Evolutionary conservation across 2,797 vertebrate genomes (phyloP), one percentile per base, ranked within the genome.

Genomic region (Picus viridis): DNA sequence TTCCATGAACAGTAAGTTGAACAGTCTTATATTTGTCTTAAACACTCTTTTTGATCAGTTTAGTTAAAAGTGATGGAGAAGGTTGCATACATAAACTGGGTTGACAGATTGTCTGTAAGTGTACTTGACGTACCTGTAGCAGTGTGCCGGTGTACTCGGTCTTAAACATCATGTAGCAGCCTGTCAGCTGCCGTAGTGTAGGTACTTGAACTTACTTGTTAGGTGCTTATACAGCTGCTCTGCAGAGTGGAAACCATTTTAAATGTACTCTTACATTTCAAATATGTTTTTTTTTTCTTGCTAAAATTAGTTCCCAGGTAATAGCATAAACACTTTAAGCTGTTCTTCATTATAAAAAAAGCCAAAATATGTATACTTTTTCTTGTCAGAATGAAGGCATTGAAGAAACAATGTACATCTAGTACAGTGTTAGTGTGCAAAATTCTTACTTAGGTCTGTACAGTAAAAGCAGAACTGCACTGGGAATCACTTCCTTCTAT

Each of bases 1-100:
- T 99, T 99, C 97, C 98, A 99, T 74, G 99, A 99, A 98, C 99
- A 99, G 99, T 99, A 97, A 99, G 99, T 98, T 87, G 51, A 56
- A 34, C 74, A 83, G 57, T 56, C 32, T 85, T 92, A 86, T 36
- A 57, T 88, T 3, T 59, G 7, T 84, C 90, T 88, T n/a, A n/a
- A n/a, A n/a, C n/a, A n/a, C n/a, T n/a, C n/a, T n/a, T n/a, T n/a
- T n/a, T n/a, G n/a, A n/a, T n/a, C n/a, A n/a, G n/a, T n/a, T n/a
- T n/a, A n/a, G n/a, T n/a, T n/a, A n/a, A n/a, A n/a, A n/a, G n/a
- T 32, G 27, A 26, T 56, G 54, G 51, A 57, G 22, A 58, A 82
- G 47, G 4, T n/a, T 65, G 7, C 76, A 62, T 47, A 34, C 8
- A 2, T 10, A 36, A 61, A 73, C 57, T 49, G 18, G 14, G 7